These are phyloP conservation scores for Macrosiphum euphorbiae DNA, from an alignment of 2,888 invertebrate species.

Conservation along the genomic window DNA sequence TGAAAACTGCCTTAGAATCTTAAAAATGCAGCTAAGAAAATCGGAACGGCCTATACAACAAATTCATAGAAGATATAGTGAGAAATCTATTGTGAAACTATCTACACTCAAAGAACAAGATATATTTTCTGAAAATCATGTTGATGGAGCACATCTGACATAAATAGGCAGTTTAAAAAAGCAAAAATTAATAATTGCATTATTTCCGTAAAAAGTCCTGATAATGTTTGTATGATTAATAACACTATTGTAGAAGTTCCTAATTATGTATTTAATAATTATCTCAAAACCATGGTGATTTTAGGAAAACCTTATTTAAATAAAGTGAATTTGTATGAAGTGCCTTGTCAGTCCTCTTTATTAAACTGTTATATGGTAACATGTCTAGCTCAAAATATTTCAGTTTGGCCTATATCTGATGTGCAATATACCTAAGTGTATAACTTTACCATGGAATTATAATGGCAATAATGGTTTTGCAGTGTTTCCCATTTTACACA, in stretches of 20 bases:
- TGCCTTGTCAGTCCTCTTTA: not conserved
- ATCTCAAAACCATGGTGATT: not conserved
- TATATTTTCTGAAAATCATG: not conserved
- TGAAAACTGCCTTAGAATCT: constrained; percentile 25
- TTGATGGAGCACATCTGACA: not conserved
- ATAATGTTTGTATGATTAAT: constrained; percentile 26
- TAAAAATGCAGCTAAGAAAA: constrained; percentile 18
- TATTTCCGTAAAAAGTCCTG: not conserved
- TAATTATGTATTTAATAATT: not conserved
- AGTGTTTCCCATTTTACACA: constrained; percentile 4
- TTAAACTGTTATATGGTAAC: not conserved
- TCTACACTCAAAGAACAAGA: not conserved
- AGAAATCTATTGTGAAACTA: constrained; percentile 10
- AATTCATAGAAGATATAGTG: not conserved
- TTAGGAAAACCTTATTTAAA: not conserved
- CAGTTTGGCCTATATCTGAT: not conserved
- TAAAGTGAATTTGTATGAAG: not conserved
- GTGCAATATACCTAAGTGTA: not conserved
- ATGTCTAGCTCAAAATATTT: not conserved
- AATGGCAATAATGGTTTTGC: not conserved
- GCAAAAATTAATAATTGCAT: constrained; percentile 8
- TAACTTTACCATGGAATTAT: not conserved
- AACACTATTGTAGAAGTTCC: not conserved
- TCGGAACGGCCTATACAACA: constrained; percentile 6
- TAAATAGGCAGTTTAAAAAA: constrained; percentile 16